Conservation (phyloP, 2,888 invertebrate genomes). For the Hydroisotoma schaefferi region DNA sequence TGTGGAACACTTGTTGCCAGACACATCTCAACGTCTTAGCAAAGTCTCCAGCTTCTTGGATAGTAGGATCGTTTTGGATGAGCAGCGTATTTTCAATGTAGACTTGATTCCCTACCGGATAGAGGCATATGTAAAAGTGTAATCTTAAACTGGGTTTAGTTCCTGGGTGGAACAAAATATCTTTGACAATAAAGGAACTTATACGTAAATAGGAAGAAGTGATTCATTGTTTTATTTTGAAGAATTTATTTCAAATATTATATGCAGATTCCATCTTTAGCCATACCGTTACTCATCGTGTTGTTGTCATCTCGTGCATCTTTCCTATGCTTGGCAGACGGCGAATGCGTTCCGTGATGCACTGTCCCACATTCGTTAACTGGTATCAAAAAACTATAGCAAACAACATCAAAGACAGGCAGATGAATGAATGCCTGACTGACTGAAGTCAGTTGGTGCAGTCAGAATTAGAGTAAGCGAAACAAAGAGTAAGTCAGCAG, state of each 20-base stretch:
- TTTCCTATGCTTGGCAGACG: slow-evolving; percentile 6
- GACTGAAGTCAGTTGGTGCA: too few species aligned
- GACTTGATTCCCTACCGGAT: slow-evolving; percentile 32
- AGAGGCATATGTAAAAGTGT: not conserved
- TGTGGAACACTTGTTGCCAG: slow-evolving; percentile 46
- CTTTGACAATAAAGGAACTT: not conserved
- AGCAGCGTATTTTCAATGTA: slow-evolving; percentile 48
- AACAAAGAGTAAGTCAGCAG: too few species aligned
- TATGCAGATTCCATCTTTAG: not conserved
- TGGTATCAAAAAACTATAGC: slow-evolving; percentile 43
- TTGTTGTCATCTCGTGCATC: not conserved
- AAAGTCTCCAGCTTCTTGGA: slow-evolving; percentile 47
- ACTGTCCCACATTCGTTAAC: slow-evolving; percentile 44
- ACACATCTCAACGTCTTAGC: slow-evolving; percentile 47
- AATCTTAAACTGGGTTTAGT: too few species aligned
- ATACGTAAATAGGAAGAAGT: not conserved
- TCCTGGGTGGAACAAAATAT: too few species aligned
- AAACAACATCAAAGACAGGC: too few species aligned
- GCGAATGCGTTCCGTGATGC: slow-evolving; percentile 26
- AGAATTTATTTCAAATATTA: not conserved
- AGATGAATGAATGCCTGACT: too few species aligned
- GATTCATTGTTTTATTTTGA: not conserved
- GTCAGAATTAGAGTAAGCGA: too few species aligned
- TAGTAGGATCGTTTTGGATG: slow-evolving; percentile 45
- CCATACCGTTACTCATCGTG: slow-evolving; percentile 8